A percentile compares a stretch with the other conserved stretches of the same genome.
phyloP scores from a whole-genome alignment of 2,888 invertebrate species.

The Drosophila affinis region DNA sequence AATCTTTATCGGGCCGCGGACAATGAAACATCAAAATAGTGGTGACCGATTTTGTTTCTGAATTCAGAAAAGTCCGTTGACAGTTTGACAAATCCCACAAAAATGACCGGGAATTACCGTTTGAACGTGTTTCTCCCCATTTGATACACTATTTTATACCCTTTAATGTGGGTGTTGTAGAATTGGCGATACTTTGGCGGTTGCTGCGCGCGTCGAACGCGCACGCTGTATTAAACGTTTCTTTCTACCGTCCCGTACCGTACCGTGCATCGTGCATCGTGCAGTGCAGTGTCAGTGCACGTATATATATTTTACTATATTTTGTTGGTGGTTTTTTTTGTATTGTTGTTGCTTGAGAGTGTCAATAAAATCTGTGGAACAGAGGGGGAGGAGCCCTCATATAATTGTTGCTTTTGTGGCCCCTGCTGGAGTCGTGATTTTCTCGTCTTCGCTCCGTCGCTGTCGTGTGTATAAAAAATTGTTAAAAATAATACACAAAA shows the following conservation, averaged over 20 bases:
- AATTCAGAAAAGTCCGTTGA: background rate
- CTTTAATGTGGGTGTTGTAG: background rate
- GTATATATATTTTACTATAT: background rate
- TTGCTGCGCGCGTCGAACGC: background rate
- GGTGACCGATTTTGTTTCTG: background rate
- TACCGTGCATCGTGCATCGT: background rate
- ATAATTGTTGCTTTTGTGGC: background rate
- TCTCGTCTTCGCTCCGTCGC: background rate
- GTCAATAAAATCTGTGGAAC: background rate
- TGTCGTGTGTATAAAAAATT: slow-evolving; percentile 1
- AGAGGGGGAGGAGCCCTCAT: background rate
- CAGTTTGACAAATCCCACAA: background rate
- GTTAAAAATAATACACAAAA: slow-evolving; percentile 18
- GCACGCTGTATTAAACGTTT: background rate
- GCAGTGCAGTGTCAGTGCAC: slow-evolving; percentile 1
- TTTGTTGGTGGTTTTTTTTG: background rate
- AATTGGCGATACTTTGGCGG: slow-evolving; percentile 1
- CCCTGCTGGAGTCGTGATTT: background rate
- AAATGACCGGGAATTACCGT: background rate
- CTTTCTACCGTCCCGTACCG: background rate
- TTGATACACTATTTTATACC: background rate
- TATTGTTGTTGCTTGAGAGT: slow-evolving; percentile 1
- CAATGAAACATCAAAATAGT: background rate
- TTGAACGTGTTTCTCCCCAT: too few relatives aligned
- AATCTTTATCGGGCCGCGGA: too few relatives aligned